Base-by-base conservation (phyloP, 2,888 invertebrate species). In the Napeogenes inachia region DNA sequence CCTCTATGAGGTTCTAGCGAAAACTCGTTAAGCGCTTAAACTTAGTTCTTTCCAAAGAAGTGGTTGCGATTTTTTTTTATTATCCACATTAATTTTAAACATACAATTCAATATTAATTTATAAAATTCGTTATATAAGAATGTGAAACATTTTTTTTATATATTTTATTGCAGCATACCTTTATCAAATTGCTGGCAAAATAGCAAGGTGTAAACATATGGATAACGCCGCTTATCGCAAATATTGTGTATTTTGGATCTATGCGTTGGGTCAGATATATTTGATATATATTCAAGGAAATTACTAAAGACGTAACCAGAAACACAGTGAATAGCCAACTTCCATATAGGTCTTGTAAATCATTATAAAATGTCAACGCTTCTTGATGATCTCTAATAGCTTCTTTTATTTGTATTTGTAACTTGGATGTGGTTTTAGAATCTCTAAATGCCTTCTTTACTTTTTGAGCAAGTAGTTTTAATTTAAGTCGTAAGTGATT, bases 121-220 rank as follows among this genome's bases (percentile, higher is more conserved):
- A 21, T 21, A 21, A 21, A 21, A 21, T 21, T 21, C 1, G 21
- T 21, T 21, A 21, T 21, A 21, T 21, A 21, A 21, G 21, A 21
- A 21, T 21, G 21, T 21, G 1, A 21, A 21, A 21, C 21, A 21
- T 21, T 21, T 21, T 21, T 21, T 21, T 21, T 21, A 21, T 21
- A 21, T 21, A 21, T 21, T 1, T 21, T 42, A 3, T 42, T 10
- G 10, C 8, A 3, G n/a, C 54, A 59, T 80, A 86, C 87, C 82
- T 81, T 72, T 60, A 75, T 75, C 63, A 87, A 73, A 58, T 72
- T 71, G 60, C 80, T 80, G 13, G 83, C 76, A 61, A 80, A 85
- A 65, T 80, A 76, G 68, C 86, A 87, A 21, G 86, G 87, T 13
- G 78, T 67, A 60, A 78, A 85, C 66, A 83, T 82, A 54, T 87